Conservation (phyloP, 2,888 invertebrate species). For the Elegia similella region DNA sequence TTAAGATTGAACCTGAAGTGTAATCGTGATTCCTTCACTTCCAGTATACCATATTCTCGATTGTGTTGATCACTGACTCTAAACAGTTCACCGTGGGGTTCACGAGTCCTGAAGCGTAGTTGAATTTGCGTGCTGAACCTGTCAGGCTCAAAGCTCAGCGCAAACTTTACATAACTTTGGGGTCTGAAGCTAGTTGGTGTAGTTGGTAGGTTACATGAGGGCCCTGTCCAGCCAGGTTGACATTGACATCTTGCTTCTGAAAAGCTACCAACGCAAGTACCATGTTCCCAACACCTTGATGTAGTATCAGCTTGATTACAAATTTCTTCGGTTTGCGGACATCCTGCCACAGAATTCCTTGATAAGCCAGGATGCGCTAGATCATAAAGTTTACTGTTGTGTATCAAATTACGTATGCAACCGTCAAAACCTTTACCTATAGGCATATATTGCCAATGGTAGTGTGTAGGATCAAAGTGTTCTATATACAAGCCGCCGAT, state of each 20-base stretch:
- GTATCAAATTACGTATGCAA: conserved; percentile 96
- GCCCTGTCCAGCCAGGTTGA: conserved; percentile 97
- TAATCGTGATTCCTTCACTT: conserved; percentile 94
- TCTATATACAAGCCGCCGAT: conserved; percentile 96
- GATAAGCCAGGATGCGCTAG: conserved; percentile 95
- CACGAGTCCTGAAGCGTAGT: conserved; percentile 95
- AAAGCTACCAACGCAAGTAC: conserved; percentile 95
- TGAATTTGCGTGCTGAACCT: conserved; percentile 96
- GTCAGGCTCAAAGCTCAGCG: conserved; percentile 95
- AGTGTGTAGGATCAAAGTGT: conserved; percentile 93
- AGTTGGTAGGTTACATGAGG: conserved; percentile 91
- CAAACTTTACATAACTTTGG: conserved; percentile 98
- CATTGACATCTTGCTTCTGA: conserved; percentile 96
- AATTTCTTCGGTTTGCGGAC: conserved; percentile 95
- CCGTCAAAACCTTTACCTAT: conserved; percentile 96
- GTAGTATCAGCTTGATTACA: conserved; percentile 94
- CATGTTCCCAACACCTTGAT: conserved; percentile 94
- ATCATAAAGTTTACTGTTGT: conserved; percentile 97
- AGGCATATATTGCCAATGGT: conserved; percentile 95
- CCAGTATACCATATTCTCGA: conserved; percentile 94
- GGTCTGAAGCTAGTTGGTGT: conserved; percentile 95
- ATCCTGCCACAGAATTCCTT: conserved; percentile 93
- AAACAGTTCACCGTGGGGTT: conserved; percentile 96
- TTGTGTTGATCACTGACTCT: conserved; percentile 96
- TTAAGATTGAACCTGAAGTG: conserved; percentile 97